Conservation (phyloP, 1,140 invertebrate species). For the Cherax quadricarinatus region DNA sequence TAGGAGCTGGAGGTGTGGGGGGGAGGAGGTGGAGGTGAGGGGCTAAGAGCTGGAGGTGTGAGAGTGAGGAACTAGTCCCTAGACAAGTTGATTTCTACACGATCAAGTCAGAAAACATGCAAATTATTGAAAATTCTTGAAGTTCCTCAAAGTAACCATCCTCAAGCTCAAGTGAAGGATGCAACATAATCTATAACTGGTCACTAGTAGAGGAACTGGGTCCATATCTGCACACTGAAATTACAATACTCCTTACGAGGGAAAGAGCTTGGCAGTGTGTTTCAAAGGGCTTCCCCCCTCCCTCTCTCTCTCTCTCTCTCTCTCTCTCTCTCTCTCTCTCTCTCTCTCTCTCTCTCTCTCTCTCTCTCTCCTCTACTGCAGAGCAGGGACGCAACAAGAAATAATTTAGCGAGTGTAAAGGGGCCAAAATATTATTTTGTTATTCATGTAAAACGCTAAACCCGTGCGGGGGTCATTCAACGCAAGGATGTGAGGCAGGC, state of each 20-base stretch:
- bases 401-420: neutral
- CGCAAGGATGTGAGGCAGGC: no score
- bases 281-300: neutral
- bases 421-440: neutral
- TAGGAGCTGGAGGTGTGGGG: no score
- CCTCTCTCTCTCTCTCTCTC: conserved; percentile 26
- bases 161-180: neutral
- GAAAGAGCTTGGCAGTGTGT: neutral
- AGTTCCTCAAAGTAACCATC: no score
- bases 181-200: neutral
- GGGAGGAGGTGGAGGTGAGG: no score
- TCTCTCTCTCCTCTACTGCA: neutral
- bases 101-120: no score
- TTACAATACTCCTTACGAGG: neutral
- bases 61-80: no score
- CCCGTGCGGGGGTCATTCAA: no score
- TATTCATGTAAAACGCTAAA: neutral
- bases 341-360: conserved; percentile 41
- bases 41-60: no score
- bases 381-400: neutral
- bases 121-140: no score
- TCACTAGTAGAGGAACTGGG: no score
- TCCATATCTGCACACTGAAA: neutral
- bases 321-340: conserved; percentile 39
- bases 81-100: no score